Evolutionary conservation across 2,888 invertebrate genomes (phyloP).

Genomic region (Trichacis sp.): DNA sequence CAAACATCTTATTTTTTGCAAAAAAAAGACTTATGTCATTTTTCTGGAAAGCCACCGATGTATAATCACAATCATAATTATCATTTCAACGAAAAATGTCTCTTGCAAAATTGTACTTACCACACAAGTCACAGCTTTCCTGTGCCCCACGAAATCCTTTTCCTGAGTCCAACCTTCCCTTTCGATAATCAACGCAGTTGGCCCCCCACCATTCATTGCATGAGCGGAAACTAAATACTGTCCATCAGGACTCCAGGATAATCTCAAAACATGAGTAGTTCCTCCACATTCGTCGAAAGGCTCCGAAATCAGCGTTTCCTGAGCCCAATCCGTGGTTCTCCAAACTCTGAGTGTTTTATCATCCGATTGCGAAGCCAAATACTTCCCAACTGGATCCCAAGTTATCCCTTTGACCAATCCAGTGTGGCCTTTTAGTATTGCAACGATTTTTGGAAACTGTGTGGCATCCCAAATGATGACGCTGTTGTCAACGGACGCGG

Average conservation of each 20-base stretch:
- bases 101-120: constrained; percentile 67
- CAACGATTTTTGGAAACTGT: constrained; percentile 86
- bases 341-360: constrained; percentile 94
- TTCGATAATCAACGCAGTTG: constrained; percentile 96
- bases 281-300: constrained; percentile 90
- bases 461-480: constrained; percentile 98
- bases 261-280: constrained; percentile 91
- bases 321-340: constrained; percentile 95
- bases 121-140: constrained; percentile 96
- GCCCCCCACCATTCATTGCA: constrained; percentile 98
- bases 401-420: constrained; percentile 97
- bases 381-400: constrained; percentile 99
- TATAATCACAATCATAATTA: no score
- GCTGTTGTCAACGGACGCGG: constrained; percentile 96
- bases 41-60: no score
- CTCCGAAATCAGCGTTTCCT: constrained; percentile 87
- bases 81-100: no score
- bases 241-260: constrained; percentile 98
- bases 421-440: constrained; percentile 88
- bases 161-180: constrained; percentile 94
- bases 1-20: no score
- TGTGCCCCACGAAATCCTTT: constrained; percentile 97
- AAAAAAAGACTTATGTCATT: no score
- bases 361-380: constrained; percentile 95
- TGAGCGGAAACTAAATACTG: constrained; percentile 97